Conservation (phyloP, 1,140 invertebrate genomes). For the Telenomus remus region DNA sequence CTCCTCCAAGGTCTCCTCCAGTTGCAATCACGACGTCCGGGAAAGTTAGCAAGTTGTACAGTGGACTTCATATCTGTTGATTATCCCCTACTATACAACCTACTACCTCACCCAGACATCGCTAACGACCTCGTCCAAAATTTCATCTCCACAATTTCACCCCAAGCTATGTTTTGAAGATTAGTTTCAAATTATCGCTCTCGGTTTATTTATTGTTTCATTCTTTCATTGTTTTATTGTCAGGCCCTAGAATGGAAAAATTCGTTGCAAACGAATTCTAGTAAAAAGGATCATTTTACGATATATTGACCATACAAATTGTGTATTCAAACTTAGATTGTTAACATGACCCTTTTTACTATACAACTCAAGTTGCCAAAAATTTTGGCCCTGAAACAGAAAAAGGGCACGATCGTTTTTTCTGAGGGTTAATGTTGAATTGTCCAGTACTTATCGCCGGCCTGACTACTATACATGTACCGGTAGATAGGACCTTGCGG, state of each 20-base stretch:
- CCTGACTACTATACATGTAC: constrained; percentile 75
- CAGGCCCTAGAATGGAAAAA: no score
- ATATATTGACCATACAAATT: no score
- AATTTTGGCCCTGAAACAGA: not conserved
- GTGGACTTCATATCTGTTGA: constrained; percentile 79
- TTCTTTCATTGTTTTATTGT: no score
- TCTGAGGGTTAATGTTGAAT: constrained; percentile 40
- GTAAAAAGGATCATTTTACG: no score
- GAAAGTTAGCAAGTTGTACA: constrained; percentile 88
- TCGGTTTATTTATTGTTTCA: no score
- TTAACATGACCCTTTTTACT: no score
- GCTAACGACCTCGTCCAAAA: constrained; percentile 28
- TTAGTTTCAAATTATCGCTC: no score
- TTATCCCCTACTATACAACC: constrained; percentile 86
- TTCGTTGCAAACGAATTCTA: no score
- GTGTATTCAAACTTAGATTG: no score
- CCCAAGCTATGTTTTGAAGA: no score
- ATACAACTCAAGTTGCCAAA: no score
- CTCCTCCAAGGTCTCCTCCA: constrained; percentile 27
- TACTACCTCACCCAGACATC: constrained; percentile 83
- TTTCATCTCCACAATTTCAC: not conserved
- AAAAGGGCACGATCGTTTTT: no score
- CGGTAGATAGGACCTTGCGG: constrained; percentile 77
- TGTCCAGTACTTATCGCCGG: constrained; percentile 69
- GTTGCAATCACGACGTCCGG: constrained; percentile 74